Conservation (phyloP, 1,140 invertebrate species). For the Proales similis region DNA sequence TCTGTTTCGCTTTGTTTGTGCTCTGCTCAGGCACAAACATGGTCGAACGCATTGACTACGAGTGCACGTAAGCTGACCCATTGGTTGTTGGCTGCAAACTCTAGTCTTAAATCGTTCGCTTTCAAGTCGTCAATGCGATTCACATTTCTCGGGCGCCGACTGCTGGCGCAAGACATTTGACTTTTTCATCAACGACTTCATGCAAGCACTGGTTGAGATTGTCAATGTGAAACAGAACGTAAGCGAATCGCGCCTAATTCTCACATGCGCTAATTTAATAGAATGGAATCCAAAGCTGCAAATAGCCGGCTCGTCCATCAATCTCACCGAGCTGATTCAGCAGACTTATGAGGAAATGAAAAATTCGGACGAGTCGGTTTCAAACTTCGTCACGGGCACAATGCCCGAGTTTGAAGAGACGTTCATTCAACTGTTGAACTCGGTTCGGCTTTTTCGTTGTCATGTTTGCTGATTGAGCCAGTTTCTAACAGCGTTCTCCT, state of each 20-base stretch:
- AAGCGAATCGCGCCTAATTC: too few species aligned
- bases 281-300: background rate
- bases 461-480: too few species aligned
- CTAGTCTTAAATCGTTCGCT: background rate
- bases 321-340: background rate
- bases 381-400: background rate
- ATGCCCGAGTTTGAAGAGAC: background rate
- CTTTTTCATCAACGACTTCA: constrained; percentile 10
- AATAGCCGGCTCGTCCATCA: background rate
- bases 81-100: background rate
- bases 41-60: background rate
- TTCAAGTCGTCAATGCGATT: constrained; percentile 32
- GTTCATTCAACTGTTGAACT: background rate
- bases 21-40: background rate
- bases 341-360: background rate
- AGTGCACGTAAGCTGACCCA: background rate
- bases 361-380: background rate
- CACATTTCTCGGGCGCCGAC: constrained; percentile 9
- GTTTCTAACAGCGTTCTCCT: too few species aligned
- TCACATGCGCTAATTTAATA: background rate
- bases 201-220: constrained; percentile 15
- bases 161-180: constrained; percentile 30
- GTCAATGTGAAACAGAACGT: constrained; percentile 22
- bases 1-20: background rate
- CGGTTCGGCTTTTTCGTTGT: too few species aligned